phyloP scores from a whole-genome alignment of 2,797 vertebrate genomes.

The Falco berigora region DNA sequence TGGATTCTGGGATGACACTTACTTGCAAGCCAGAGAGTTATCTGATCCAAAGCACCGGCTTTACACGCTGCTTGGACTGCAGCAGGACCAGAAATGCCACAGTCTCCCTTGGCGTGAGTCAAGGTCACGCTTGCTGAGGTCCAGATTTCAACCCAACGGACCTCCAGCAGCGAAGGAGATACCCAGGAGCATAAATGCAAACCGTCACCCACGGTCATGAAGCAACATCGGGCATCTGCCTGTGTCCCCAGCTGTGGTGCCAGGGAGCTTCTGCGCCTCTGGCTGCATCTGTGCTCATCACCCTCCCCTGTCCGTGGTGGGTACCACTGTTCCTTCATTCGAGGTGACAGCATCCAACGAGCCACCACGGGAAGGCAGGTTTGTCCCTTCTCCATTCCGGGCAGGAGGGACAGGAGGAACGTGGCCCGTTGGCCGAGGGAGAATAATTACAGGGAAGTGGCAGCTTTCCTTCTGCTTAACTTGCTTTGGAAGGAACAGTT shows the following conservation, averaged over 20 bases:
- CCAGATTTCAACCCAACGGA: not conserved
- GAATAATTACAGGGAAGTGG: conserved; percentile 54
- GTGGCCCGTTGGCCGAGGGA: not conserved
- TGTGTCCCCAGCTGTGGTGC: rapidly evolving
- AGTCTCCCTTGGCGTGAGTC: rapidly evolving
- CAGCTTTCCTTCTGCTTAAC: conserved; percentile 52
- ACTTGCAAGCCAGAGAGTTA: not conserved
- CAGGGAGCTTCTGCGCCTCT: not conserved
- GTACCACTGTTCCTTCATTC: not conserved
- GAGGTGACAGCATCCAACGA: not conserved
- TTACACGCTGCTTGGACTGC: not conserved
- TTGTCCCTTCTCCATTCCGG: not conserved
- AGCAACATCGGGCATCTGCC: rapidly evolving
- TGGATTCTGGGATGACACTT: not conserved
- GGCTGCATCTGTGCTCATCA: not conserved
- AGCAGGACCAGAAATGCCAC: not conserved
- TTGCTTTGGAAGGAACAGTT: conserved; percentile 54
- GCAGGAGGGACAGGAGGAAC: not conserved
- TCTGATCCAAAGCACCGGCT: not conserved
- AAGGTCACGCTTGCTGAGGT: not conserved
- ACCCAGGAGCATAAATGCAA: not conserved
- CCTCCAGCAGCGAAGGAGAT: not conserved
- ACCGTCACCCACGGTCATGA: rapidly evolving
- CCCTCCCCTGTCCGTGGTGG: rapidly evolving
- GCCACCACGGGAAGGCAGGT: rapidly evolving